phyloP scores from a whole-genome alignment of 2,888 invertebrate genomes.

The Chromoteleia sp. region DNA sequence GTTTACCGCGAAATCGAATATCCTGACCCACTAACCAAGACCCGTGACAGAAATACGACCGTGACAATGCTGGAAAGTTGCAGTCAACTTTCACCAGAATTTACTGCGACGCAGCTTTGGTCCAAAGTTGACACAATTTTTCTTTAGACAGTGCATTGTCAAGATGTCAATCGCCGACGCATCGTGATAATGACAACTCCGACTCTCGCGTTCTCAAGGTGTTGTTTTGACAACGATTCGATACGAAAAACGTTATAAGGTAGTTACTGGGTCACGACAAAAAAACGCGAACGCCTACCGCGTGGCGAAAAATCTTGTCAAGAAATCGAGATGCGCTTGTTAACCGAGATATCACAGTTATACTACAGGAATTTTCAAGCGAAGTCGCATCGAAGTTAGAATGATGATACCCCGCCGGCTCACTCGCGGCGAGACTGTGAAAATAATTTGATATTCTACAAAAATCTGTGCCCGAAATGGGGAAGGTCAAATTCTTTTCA shows the following conservation, averaged over 20 bases:
- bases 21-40: conserved; percentile 60
- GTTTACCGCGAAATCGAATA: conserved; percentile 61
- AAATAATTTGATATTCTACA: conserved; percentile 40
- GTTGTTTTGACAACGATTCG: conserved; percentile 26
- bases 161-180: not conserved
- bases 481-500: not conserved
- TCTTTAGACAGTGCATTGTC: not conserved
- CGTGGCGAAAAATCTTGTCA: not conserved
- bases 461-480: not conserved
- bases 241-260: conserved; percentile 2
- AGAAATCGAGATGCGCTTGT: conserved; percentile 30
- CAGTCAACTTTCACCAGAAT: conserved; percentile 62
- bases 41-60: conserved; percentile 69
- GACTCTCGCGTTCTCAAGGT: conserved; percentile 9
- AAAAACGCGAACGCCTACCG: no score
- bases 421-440: conserved; percentile 7
- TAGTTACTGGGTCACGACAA: conserved; percentile 29
- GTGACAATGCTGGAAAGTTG: conserved; percentile 73
- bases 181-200: conserved; percentile 2
- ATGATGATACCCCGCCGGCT: no score
- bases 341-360: conserved; percentile 37
- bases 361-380: conserved; percentile 38
- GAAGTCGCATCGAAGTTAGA: no score
- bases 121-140: conserved; percentile 42
- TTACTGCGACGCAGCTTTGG: not conserved